Evolutionary conservation across 2,113 vertebrate genomes (phyloP), one percentile per base, ranked within the genome.

Genomic region (Oncorhynchus kisutch): DNA sequence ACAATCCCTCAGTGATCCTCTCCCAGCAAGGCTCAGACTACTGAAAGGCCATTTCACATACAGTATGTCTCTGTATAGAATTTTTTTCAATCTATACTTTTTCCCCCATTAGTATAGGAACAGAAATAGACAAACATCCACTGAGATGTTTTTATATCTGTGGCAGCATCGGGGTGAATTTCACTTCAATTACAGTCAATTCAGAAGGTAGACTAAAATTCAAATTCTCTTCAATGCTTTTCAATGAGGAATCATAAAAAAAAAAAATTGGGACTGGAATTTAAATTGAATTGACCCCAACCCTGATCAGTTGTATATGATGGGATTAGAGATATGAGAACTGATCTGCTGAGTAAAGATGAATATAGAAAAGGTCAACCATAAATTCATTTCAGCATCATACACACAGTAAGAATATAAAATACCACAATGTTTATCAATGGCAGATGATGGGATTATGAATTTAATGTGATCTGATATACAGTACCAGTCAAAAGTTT

Each of bases 41-140:
- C 11, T 39, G 31, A 45, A 39, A 9, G 6, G 34, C 67, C 79
- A 78, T 34, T 76, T 82, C 48, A 81, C 62, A 39, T 69, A 20
- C 20, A 27, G 66, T 22, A 8, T 14, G 9, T 14, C 49, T 54
- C 49, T 14, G 14, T 54, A 54, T 54, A 54, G 12, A 54, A 13
- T 54, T 8, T 45, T 45, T 45, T 45, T 45, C 8, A 45, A 45
- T 45, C 39, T 8, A 45, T 45, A 45, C 8, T 45, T 45, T 45
- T 2, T 45, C 2, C 2, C 8, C 8, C 34, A 39, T 39, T 9
- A 39, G 34, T 39, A 39, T 39, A 39, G 34, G 34, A 39, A 39
- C 34, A 39, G 34, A 39, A 39, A 39, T 39, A 39, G 6, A 39
- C 34, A 39, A 34, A 34, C 31, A 34, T 39, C 34, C 7, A 39